Evolutionary conservation across 2,888 invertebrate genomes (phyloP).

Genomic region (Acheta domesticus): DNA sequence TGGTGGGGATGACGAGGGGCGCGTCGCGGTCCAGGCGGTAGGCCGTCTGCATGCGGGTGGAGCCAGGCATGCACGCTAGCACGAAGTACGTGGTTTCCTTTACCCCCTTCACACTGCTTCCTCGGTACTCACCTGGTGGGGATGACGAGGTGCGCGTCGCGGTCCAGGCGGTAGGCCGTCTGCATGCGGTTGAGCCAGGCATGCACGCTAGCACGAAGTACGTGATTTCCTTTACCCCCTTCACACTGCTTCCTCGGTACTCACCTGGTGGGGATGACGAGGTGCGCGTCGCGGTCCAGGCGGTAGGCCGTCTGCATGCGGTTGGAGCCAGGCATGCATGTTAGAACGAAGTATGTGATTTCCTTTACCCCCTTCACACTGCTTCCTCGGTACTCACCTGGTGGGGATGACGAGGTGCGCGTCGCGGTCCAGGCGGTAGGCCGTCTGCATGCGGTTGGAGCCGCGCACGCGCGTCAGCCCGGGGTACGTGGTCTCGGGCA

Average conservation of each 20-base stretch:
- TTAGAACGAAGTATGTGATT: slow-evolving; percentile 62
- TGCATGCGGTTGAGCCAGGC: slow-evolving; percentile 68
- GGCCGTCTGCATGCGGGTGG: slow-evolving; percentile 72
- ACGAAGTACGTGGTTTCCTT: no score
- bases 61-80: no score
- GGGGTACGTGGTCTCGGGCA: slow-evolving; percentile 56
- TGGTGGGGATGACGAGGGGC: slow-evolving; percentile 68
- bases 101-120: no score
- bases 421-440: slow-evolving; percentile 70
- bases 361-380: slow-evolving; percentile 41
- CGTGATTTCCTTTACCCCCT: slow-evolving; percentile 48
- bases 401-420: slow-evolving; percentile 72
- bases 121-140: slow-evolving; percentile 60
- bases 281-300: slow-evolving; percentile 67
- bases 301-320: slow-evolving; percentile 76
- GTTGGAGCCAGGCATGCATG: slow-evolving; percentile 70
- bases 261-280: slow-evolving; percentile 70
- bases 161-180: slow-evolving; percentile 74
- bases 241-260: slow-evolving; percentile 28
- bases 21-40: slow-evolving; percentile 71
- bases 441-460: slow-evolving; percentile 72
- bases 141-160: slow-evolving; percentile 67
- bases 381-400: slow-evolving; percentile 51
- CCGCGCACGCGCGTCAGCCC: slow-evolving; percentile 71
- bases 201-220: slow-evolving; percentile 67